Percentiles rank a stretch among this genome's conserved stretches.
Evolutionary conservation across 2,797 vertebrate species (phyloP).

Genomic region (Okamejei kenojei): DNA sequence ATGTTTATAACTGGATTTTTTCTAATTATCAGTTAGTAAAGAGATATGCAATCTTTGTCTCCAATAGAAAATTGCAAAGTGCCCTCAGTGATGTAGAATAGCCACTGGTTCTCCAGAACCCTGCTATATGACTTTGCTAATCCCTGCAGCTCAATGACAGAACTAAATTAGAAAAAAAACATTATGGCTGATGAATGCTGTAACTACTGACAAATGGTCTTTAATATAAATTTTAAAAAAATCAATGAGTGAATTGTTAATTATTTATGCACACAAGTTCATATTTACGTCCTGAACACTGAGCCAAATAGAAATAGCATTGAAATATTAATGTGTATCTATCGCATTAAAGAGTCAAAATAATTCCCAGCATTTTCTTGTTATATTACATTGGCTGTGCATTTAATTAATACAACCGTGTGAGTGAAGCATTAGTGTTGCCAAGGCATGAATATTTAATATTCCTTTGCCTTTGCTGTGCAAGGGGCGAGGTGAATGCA

Average conservation of each 20-base stretch:
- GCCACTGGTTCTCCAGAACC: neutral
- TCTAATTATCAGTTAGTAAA: neutral
- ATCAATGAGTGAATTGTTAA: slow-evolving; percentile 26
- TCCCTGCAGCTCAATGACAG: neutral
- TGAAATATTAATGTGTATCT: slow-evolving; percentile 28
- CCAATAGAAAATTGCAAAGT: neutral
- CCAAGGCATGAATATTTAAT: slow-evolving; percentile 18
- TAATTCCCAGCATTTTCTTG: neutral
- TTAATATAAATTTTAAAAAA: slow-evolving; percentile 34
- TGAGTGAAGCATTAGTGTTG: neutral
- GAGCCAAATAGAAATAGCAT: neutral
- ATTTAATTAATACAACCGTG: neutral
- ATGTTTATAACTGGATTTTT: neutral
- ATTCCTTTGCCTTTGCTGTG: neutral
- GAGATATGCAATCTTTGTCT: neutral
- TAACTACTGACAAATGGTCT: slow-evolving; percentile 16
- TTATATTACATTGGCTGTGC: neutral
- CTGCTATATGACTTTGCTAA: neutral
- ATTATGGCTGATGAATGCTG: slow-evolving; percentile 9
- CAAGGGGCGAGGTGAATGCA: neutral
- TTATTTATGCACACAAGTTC: slow-evolving; percentile 35
- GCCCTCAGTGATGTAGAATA: neutral
- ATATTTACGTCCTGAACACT: neutral
- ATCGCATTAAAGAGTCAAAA: neutral
- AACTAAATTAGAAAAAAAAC: neutral